Evolutionary conservation across 2,797 vertebrate species (phyloP).

Genomic region (Pyrocephalus nanus): DNA sequence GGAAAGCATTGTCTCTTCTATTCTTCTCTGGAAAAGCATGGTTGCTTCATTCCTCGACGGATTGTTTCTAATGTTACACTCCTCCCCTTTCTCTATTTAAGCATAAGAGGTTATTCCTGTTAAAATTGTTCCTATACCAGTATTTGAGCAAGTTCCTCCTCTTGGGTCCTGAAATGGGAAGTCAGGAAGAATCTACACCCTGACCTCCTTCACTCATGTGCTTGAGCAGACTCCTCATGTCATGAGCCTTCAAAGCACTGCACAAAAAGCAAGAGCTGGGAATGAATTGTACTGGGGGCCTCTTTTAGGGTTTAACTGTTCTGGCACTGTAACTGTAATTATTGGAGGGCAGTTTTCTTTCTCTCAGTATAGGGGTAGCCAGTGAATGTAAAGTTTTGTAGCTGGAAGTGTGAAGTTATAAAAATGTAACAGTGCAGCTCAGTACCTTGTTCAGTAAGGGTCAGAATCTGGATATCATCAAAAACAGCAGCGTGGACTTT

Average conservation of each 20-base stretch:
- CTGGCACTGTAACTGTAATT: neutral
- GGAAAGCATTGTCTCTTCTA: neutral
- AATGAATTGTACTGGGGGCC: neutral
- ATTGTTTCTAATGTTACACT: neutral
- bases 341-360: neutral
- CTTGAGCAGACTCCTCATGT: neutral
- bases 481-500: neutral
- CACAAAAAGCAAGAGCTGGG: neutral
- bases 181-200: neutral
- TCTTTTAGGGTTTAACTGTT: neutral
- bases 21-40: neutral
- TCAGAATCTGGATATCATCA: neutral
- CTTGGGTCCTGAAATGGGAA: neutral
- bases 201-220: neutral
- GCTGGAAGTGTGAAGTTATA: neutral
- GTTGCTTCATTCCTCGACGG: neutral
- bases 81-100: neutral
- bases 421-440: neutral
- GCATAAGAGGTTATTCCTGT: neutral
- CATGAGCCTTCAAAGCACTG: neutral
- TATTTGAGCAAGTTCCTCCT: neutral
- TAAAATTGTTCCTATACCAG: neutral
- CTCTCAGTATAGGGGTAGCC: neutral
- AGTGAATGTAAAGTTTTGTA: neutral
- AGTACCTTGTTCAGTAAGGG: neutral